A percentile compares a stretch with the other conserved stretches of the same genome.
phyloP scores from a whole-genome alignment of 2,797 vertebrate genomes.

The Odontamblyopus rebecca region DNA sequence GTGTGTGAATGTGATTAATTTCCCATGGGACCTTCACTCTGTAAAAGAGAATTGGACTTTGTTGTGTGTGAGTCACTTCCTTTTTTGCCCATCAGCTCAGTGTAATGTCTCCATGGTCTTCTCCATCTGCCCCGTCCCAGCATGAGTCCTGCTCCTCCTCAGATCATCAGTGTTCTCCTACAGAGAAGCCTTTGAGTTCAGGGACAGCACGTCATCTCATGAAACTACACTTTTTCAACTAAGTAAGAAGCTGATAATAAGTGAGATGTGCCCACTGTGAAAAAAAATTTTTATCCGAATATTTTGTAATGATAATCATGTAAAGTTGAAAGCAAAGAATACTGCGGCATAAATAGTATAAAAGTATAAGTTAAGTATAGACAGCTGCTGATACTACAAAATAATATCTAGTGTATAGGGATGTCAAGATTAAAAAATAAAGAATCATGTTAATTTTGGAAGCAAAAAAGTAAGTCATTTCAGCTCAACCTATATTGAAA shows the following conservation, averaged over 20 bases:
- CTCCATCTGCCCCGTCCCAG: constrained; percentile 56
- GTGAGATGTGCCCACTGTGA: background rate
- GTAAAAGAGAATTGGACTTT: background rate
- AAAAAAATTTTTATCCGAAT: background rate
- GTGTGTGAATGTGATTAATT: too few relatives aligned
- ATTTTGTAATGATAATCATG: background rate
- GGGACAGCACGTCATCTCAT: constrained; percentile 47
- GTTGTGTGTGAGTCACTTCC: background rate
- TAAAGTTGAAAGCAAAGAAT: background rate
- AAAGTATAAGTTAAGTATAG: background rate
- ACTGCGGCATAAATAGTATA: background rate
- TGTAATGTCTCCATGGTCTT: constrained; percentile 58
- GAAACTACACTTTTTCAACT: constrained; percentile 13
- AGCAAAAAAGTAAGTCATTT: too few relatives aligned
- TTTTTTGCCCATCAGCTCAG: constrained; percentile 18
- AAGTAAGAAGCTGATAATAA: background rate
- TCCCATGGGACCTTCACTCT: background rate
- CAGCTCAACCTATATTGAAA: too few relatives aligned
- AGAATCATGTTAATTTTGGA: too few relatives aligned
- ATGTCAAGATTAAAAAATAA: too few relatives aligned
- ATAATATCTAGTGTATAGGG: too few relatives aligned
- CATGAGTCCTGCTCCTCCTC: constrained; percentile 44
- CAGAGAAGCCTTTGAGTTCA: constrained; percentile 64
- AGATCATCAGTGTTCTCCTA: constrained; percentile 43
- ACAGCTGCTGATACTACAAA: background rate